A percentile compares a stretch with the other conserved stretches of the same genome.
These are phyloP conservation scores for Teleogryllus oceanicus DNA, from an alignment of 2,888 invertebrate genomes.

Conservation along the genomic window DNA sequence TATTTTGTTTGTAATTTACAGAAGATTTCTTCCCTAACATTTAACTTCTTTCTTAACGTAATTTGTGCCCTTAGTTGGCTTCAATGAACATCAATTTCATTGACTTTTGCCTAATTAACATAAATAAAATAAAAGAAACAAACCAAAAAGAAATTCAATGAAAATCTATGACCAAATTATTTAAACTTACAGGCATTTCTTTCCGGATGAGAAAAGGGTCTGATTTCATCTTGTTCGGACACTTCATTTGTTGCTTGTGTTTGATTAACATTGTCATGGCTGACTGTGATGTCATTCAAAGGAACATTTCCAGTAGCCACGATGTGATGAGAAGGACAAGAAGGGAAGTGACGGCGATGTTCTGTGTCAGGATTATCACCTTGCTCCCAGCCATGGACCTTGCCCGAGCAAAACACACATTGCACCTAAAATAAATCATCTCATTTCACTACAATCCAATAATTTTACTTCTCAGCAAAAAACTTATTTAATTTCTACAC, in stretches of 20 bases:
- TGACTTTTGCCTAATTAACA: too few species aligned
- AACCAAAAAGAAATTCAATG: too few species aligned
- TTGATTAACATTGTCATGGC: not conserved
- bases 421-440: slow-evolving; percentile 54
- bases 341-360: slow-evolving; percentile 61
- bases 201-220: not conserved
- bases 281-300: too few species aligned
- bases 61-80: too few species aligned
- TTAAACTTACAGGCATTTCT: not conserved
- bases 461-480: not conserved
- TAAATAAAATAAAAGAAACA: too few species aligned
- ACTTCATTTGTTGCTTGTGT: not conserved
- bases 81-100: too few species aligned
- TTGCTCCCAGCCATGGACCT: slow-evolving; percentile 63
- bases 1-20: too few species aligned
- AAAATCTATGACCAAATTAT: not conserved
- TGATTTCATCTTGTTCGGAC: not conserved
- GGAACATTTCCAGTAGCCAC: slow-evolving; percentile 46
- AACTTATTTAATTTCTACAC: not conserved
- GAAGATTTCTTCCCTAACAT: too few species aligned
- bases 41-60: too few species aligned
- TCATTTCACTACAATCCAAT: slow-evolving; percentile 33
- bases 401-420: slow-evolving; percentile 78
- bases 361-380: slow-evolving; percentile 66
- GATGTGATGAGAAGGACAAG: slow-evolving; percentile 55